Evolutionary conservation across 2,113 vertebrate genomes (phyloP).

Genomic region (Plotosus lineatus): DNA sequence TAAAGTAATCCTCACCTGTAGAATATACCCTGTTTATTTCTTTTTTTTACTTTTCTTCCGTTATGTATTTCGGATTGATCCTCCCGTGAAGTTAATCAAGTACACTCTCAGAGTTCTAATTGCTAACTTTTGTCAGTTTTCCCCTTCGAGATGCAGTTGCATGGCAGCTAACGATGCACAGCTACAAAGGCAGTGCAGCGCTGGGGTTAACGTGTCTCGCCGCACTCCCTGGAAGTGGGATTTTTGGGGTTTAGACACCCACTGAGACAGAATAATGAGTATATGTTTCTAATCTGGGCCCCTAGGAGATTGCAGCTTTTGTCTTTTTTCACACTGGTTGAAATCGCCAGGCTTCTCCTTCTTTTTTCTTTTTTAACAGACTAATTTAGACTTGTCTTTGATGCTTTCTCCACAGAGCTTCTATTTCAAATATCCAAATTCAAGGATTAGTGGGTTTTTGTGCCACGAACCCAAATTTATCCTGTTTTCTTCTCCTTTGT

Average conservation of each 20-base stretch:
- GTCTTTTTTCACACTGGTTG: constrained; percentile 72
- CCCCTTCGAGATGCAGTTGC: constrained; percentile 56
- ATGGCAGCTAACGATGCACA: constrained; percentile 66
- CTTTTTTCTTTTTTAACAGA: constrained; percentile 45
- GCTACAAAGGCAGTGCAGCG: constrained; percentile 69
- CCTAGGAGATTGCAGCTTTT: constrained; percentile 74
- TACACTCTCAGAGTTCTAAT: constrained; percentile 68
- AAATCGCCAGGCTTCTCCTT: constrained; percentile 64
- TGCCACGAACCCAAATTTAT: constrained; percentile 63
- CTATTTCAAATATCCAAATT: constrained; percentile 67
- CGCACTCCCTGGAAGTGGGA: constrained; percentile 69
- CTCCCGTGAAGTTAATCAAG: constrained; percentile 63
- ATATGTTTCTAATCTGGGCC: constrained; percentile 73
- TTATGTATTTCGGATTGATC: constrained; percentile 64
- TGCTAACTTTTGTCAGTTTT: constrained; percentile 67
- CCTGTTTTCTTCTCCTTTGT: constrained; percentile 51
- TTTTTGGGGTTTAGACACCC: constrained; percentile 79
- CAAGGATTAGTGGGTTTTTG: constrained; percentile 63
- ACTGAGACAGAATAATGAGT: constrained; percentile 74
- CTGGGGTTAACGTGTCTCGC: constrained; percentile 66
- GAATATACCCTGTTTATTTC: constrained; percentile 8
- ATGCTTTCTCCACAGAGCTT: constrained; percentile 61
- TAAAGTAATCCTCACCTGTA: constrained; percentile 29
- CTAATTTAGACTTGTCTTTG: constrained; percentile 60
- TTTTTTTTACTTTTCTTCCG: constrained; percentile 57